A percentile compares a stretch with the other conserved stretches of the same genome.
Conservation (phyloP, 2,888 invertebrate species). For the Calameuta pallipes region DNA sequence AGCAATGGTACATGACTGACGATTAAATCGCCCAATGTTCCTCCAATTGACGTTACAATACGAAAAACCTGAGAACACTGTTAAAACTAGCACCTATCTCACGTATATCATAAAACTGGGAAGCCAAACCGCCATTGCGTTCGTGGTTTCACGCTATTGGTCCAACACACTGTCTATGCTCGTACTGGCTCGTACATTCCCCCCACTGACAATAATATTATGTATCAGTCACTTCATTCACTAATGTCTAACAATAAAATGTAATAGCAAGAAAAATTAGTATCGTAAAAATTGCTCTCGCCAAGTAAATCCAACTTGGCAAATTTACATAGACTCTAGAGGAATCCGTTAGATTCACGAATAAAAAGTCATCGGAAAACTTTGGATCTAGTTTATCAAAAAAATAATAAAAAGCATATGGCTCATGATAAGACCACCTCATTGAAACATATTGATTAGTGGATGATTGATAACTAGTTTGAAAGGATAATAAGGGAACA, state of each 20-base stretch:
- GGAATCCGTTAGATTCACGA: neutral
- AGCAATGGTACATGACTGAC: slow-evolving; percentile 56
- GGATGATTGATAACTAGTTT: neutral
- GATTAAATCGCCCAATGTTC: neutral
- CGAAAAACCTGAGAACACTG: slow-evolving; percentile 8
- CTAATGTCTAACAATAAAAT: neutral
- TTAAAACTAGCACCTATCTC: slow-evolving; percentile 42
- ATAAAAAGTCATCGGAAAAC: neutral
- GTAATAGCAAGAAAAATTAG: neutral
- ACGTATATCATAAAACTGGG: slow-evolving; percentile 53
- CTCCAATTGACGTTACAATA: neutral
- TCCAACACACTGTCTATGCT: slow-evolving; percentile 52
- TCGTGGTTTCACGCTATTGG: slow-evolving; percentile 69
- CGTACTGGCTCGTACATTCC: slow-evolving; percentile 1
- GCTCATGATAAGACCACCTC: neutral
- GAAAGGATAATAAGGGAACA: neutral
- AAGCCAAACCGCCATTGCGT: slow-evolving; percentile 60
- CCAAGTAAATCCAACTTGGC: neutral
- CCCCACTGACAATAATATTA: slow-evolving; percentile 1
- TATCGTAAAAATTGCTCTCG: neutral
- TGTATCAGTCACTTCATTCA: neutral
- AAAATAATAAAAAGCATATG: neutral
- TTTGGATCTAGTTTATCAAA: neutral
- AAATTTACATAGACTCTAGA: neutral
- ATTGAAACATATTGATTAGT: neutral